Evolutionary conservation across 2,113 vertebrate genomes (phyloP).

Genomic region (Gobiocypris rarus): DNA sequence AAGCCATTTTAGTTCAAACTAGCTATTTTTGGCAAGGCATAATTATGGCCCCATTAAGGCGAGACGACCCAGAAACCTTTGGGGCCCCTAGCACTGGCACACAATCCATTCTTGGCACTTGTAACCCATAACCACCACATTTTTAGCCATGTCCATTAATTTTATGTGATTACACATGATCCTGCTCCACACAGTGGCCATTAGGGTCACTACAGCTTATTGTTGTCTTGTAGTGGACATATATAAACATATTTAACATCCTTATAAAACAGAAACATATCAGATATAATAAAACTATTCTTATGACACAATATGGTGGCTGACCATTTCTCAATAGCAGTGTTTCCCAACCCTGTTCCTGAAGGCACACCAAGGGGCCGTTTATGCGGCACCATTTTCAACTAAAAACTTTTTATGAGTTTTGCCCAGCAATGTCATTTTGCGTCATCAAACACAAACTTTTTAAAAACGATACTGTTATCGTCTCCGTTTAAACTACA

Average conservation of each 20-base stretch:
- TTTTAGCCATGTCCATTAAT: neutral
- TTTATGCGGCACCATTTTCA: too few species aligned
- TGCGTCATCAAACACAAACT: too few species aligned
- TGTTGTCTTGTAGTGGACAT: neutral
- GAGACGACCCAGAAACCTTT: neutral
- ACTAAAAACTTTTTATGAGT: too few species aligned
- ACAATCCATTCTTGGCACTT: neutral
- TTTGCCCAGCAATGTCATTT: too few species aligned
- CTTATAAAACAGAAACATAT: neutral
- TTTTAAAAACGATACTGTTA: too few species aligned
- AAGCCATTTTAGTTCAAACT: neutral
- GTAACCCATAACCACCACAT: neutral
- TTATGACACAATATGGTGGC: neutral
- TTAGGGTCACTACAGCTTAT: neutral
- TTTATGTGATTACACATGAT: conserved; percentile 9
- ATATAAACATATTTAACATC: neutral
- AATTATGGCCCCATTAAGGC: neutral
- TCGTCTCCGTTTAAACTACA: too few species aligned
- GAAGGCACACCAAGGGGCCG: too few species aligned
- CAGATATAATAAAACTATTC: neutral
- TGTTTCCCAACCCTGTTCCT: too few species aligned
- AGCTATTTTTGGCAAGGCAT: neutral
- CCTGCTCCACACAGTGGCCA: conserved; percentile 55
- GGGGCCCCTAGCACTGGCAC: neutral
- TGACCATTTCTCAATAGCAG: neutral